phyloP scores from a whole-genome alignment of 2,113 vertebrate species.

The Ceyx margarethae region DNA sequence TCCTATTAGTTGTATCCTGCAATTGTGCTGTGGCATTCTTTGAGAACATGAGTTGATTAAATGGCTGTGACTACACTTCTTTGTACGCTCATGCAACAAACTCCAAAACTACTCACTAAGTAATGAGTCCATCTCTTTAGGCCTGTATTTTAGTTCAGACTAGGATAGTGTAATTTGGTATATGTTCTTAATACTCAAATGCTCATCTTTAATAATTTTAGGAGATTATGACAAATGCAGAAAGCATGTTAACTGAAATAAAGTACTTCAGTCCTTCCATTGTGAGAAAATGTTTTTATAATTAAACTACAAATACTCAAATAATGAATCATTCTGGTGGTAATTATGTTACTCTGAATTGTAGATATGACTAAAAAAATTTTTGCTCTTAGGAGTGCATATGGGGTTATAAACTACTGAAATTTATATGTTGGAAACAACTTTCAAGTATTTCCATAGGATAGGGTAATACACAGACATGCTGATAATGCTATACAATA shows the following conservation, averaged over 20 bases:
- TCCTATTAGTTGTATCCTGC: neutral
- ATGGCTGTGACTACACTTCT: neutral
- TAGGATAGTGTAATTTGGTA: neutral
- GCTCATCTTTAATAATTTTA: conserved; percentile 27
- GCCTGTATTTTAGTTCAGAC: neutral
- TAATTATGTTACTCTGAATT: conserved; percentile 44
- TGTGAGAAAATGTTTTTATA: conserved; percentile 64
- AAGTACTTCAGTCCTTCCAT: conserved; percentile 54
- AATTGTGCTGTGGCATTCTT: neutral
- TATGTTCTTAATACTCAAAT: neutral
- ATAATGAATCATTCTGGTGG: conserved; percentile 48
- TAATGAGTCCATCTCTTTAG: neutral
- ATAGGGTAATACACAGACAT: neutral
- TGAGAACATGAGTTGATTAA: neutral
- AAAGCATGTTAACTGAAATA: conserved; percentile 52
- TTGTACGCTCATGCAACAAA: neutral
- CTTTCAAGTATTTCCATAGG: conserved; percentile 28
- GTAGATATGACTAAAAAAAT: conserved; percentile 15
- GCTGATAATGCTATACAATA: conserved; percentile 30
- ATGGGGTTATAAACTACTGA: conserved; percentile 19
- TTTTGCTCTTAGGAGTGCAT: neutral
- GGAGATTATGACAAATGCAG: conserved; percentile 50
- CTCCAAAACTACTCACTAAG: neutral
- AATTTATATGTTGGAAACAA: neutral
- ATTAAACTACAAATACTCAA: conserved; percentile 61